These are phyloP conservation scores for Mesembrinibis cayennensis DNA, from an alignment of 2,113 vertebrate species.

Conservation along the genomic window DNA sequence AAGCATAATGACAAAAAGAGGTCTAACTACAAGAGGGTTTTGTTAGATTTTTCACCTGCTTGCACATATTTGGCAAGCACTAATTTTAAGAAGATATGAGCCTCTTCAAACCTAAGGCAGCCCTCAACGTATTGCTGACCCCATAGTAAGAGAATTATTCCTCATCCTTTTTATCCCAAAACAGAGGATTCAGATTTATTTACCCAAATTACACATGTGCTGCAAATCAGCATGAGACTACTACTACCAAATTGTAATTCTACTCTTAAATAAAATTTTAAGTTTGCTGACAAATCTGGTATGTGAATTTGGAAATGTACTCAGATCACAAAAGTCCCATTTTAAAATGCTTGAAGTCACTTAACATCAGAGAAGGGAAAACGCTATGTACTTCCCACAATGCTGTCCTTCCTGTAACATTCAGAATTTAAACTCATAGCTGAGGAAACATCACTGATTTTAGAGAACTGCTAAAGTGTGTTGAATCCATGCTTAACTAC, in stretches of 20 bases:
- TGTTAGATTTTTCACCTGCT: background rate
- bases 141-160: background rate
- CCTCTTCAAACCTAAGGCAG: background rate
- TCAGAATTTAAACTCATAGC: background rate
- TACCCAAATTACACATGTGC: background rate
- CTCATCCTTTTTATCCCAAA: background rate
- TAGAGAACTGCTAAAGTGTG: background rate
- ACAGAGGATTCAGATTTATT: background rate
- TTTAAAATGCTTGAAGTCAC: background rate
- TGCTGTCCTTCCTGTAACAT: background rate
- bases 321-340: background rate
- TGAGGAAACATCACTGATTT: background rate
- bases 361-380: background rate
- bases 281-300: background rate
- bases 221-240: background rate
- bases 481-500: background rate
- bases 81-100: background rate
- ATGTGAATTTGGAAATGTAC: background rate
- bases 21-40: background rate
- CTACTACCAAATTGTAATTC: background rate
- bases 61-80: background rate
- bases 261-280: background rate
- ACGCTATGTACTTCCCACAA: background rate
- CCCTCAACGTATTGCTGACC: background rate
- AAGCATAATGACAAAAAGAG: background rate